These are phyloP conservation scores for Chymomyza fuscimana DNA, from an alignment of 2,888 invertebrate genomes.

Conservation along the genomic window DNA sequence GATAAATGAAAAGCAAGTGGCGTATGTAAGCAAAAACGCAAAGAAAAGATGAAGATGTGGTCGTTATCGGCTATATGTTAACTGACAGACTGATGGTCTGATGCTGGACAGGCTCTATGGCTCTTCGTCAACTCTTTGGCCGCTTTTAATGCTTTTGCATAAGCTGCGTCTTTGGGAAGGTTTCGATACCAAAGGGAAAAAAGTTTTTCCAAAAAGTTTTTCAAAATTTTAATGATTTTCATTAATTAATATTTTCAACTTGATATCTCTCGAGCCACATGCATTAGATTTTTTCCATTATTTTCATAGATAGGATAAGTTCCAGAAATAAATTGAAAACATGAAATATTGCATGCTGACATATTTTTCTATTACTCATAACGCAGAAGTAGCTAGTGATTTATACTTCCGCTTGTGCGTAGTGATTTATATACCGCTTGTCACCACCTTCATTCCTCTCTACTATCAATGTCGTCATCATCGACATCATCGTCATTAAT, in stretches of 20 bases:
- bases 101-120: neutral
- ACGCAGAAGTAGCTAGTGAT: constrained; percentile 47
- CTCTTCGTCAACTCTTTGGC: constrained; percentile 48
- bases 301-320: constrained; percentile 51
- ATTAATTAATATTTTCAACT: no score
- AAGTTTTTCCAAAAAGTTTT: no score
- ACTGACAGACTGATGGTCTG: neutral
- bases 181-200: no score
- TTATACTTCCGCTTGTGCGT: constrained; percentile 53
- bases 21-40: constrained; percentile 61
- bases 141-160: no score
- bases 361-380: constrained; percentile 33
- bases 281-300: no score
- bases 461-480: constrained; percentile 1
- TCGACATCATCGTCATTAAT: neutral
- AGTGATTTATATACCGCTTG: constrained; percentile 48
- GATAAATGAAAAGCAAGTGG: constrained; percentile 72
- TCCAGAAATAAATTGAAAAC: constrained; percentile 68
- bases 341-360: constrained; percentile 60
- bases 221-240: no score
- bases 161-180: neutral
- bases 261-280: no score
- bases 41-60: constrained; percentile 30
- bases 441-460: constrained; percentile 30
- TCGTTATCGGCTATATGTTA: constrained; percentile 41